These are phyloP conservation scores for Scelioninae gen. 2 DNA, from an alignment of 2,888 invertebrate species.

Conservation along the genomic window DNA sequence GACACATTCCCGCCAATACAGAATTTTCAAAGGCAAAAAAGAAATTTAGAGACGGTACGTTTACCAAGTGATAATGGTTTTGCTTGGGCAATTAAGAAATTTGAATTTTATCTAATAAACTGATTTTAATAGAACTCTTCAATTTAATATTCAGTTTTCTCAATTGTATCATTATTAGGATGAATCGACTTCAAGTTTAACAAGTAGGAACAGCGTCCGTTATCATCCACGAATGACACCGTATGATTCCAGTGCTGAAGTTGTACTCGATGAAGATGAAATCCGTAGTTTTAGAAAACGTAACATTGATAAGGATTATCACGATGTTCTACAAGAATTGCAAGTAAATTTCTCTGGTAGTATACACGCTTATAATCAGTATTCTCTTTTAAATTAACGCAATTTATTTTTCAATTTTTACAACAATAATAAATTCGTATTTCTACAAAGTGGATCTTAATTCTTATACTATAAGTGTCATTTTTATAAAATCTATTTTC, in stretches of 20 bases:
- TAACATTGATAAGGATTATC: conserved; percentile 44
- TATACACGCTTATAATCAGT: conserved; percentile 14
- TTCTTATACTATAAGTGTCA: neutral
- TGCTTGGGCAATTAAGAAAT: neutral
- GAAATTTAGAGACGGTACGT: conserved; percentile 64
- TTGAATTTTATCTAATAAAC: neutral
- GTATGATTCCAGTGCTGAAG: conserved; percentile 20
- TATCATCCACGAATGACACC: conserved; percentile 28
- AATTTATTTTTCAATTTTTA: too few relatives aligned
- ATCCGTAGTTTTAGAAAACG: conserved; percentile 17
- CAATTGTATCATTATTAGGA: conserved; percentile 33
- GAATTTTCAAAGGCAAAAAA: conserved; percentile 63
- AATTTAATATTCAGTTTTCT: neutral
- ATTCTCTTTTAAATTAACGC: too few relatives aligned
- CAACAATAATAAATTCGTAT: too few relatives aligned
- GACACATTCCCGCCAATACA: conserved; percentile 66
- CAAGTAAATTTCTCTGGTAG: conserved; percentile 65
- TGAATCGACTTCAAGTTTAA: conserved; percentile 16
- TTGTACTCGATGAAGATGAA: conserved; percentile 24
- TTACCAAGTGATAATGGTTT: neutral
- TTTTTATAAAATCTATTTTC: neutral
- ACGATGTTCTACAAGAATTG: conserved; percentile 61
- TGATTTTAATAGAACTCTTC: neutral
- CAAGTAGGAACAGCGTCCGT: conserved; percentile 9
- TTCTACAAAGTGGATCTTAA: too few relatives aligned